Evolutionary conservation across 2,797 vertebrate species (phyloP).

Genomic region (Lagocephalus sceleratus): DNA sequence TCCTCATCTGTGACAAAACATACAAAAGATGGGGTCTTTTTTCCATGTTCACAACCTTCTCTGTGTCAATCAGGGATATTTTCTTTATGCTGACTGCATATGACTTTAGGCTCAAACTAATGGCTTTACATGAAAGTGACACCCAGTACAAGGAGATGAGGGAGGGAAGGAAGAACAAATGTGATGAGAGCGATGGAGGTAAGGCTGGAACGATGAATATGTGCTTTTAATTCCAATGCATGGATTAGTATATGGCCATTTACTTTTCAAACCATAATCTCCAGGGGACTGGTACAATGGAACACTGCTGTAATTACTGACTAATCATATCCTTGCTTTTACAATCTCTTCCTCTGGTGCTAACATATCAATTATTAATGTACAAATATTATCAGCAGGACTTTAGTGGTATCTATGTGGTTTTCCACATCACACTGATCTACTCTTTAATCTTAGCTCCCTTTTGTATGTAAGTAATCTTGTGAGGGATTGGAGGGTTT

Average conservation of each 20-base stretch:
- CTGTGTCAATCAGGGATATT: conserved; percentile 58
- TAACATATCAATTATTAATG: conserved; percentile 66
- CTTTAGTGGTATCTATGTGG: conserved; percentile 44
- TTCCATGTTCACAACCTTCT: conserved; percentile 27
- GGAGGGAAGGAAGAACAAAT: conserved; percentile 1
- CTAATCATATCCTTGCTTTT: conserved; percentile 33
- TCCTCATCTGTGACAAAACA: conserved; percentile 11
- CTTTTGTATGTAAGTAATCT: no score
- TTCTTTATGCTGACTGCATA: conserved; percentile 45
- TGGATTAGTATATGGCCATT: conserved; percentile 58
- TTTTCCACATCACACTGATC: conserved; percentile 14
- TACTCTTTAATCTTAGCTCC: no score
- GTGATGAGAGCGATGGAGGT: conserved; percentile 17
- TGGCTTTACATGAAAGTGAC: conserved; percentile 40
- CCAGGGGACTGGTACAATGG: conserved; percentile 36
- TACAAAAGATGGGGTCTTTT: conserved; percentile 36
- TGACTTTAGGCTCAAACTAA: conserved; percentile 24
- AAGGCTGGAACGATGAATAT: conserved; percentile 39
- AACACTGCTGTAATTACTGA: conserved; percentile 53
- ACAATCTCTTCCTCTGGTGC: conserved; percentile 25
- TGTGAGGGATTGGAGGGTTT: no score
- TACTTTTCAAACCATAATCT: conserved; percentile 51
- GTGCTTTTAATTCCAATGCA: conserved; percentile 53
- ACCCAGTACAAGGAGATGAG: conserved; percentile 13
- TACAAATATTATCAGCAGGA: conserved; percentile 51